Percentiles rank a stretch among this genome's conserved stretches.
These are phyloP conservation scores for Apamea anceps DNA, from an alignment of 2,888 invertebrate genomes.

Conservation along the genomic window DNA sequence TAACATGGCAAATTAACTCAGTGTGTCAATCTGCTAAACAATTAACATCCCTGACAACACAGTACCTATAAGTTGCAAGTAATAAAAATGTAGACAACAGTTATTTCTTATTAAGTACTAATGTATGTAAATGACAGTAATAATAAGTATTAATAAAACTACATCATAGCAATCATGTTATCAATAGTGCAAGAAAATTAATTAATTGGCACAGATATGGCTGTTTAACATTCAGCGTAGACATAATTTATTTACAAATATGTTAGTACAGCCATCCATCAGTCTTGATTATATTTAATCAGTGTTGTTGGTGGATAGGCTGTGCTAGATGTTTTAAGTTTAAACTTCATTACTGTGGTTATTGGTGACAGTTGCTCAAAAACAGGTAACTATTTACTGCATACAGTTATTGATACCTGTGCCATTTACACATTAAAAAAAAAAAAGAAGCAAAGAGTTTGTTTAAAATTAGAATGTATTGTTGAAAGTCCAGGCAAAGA, in stretches of 20 bases:
- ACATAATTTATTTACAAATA: conserved; percentile 32
- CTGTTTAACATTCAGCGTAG: not conserved
- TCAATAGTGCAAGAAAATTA: conserved; percentile 1
- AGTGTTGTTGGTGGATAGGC: not conserved
- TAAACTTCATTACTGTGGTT: not conserved
- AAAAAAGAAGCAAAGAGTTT: not conserved
- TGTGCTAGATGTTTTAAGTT: not conserved
- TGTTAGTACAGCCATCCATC: not conserved
- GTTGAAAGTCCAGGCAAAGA: not conserved
- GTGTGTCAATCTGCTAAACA: not conserved
- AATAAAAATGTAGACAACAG: not conserved
- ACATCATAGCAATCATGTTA: not conserved
- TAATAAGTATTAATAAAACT: not conserved
- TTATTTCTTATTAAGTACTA: not conserved
- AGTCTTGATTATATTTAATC: not conserved
- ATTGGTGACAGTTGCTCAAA: not conserved
- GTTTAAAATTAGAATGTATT: not conserved
- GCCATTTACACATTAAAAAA: not conserved
- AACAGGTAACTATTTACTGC: conserved; percentile 2
- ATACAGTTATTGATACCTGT: not conserved
- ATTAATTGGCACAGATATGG: conserved; percentile 15
- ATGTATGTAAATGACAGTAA: not conserved
- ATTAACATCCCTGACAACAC: not conserved
- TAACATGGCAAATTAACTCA: not conserved
- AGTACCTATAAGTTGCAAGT: not conserved